Percentiles rank a stretch among this genome's conserved stretches.
Conservation (phyloP, 1,140 invertebrate species). For the Drosophila suzukii region DNA sequence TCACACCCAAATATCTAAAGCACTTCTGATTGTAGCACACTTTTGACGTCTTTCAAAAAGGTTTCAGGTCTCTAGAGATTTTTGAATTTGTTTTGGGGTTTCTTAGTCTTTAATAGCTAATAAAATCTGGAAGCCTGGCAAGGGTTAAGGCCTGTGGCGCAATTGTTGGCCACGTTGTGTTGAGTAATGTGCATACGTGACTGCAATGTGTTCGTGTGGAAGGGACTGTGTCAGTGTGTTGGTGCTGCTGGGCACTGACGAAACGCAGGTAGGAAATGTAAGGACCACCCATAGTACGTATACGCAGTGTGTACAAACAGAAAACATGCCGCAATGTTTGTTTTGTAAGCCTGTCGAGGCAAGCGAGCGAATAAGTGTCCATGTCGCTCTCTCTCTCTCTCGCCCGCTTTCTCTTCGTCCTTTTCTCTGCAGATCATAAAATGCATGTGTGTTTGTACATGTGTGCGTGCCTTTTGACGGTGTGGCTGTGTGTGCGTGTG, state of each 20-base stretch:
- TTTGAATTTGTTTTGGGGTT: no score
- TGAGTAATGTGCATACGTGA: slow-evolving; percentile 70
- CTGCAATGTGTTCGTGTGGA: slow-evolving; percentile 33
- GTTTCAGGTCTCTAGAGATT: no score
- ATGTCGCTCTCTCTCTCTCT: slow-evolving; percentile 14
- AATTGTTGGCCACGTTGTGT: slow-evolving; percentile 50
- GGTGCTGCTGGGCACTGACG: slow-evolving; percentile 57
- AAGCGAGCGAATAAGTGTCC: slow-evolving; percentile 78
- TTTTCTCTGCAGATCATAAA: slow-evolving; percentile 59
- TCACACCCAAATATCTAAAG: no score
- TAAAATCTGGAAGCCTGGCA: neutral
- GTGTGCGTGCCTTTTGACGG: slow-evolving; percentile 15
- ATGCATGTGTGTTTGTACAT: slow-evolving; percentile 48
- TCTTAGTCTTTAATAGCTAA: neutral
- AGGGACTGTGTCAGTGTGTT: slow-evolving; percentile 19
- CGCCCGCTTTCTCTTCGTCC: neutral
- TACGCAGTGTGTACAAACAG: slow-evolving; percentile 79
- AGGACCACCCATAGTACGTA: slow-evolving; percentile 72
- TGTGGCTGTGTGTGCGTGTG: slow-evolving; percentile 25
- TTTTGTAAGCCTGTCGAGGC: slow-evolving; percentile 79
- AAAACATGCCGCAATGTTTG: slow-evolving; percentile 81
- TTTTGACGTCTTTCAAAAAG: no score
- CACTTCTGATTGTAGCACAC: no score
- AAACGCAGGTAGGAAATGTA: slow-evolving; percentile 69
- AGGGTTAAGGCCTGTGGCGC: slow-evolving; percentile 64